Evolutionary conservation across 2,888 invertebrate species (phyloP).

Genomic region (Fissipunctia ypsillon): DNA sequence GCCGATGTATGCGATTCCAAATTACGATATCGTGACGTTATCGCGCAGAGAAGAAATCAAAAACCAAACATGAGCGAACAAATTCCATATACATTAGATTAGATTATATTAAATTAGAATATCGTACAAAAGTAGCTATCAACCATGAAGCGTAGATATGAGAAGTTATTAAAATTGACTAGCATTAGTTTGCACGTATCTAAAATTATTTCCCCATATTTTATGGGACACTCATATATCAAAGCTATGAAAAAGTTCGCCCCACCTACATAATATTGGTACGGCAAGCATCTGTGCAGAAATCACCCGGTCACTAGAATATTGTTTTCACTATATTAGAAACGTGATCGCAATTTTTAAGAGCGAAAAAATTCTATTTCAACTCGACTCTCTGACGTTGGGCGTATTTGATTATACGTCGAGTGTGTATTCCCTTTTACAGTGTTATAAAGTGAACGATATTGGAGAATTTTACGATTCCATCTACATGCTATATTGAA

Average conservation of each 20-base stretch:
- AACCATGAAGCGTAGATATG: neutral
- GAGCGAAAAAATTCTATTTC: constrained; percentile 90
- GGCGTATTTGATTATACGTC: constrained; percentile 87
- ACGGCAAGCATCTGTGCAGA: constrained; percentile 89
- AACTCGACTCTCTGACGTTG: constrained; percentile 83
- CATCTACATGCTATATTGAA: constrained; percentile 86
- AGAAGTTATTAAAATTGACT: constrained; percentile 43
- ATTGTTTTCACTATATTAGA: constrained; percentile 92
- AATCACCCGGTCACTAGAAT: constrained; percentile 91
- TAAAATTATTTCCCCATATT: constrained; percentile 71
- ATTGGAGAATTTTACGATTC: constrained; percentile 85
- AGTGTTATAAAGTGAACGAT: constrained; percentile 86
- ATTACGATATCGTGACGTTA: constrained; percentile 79
- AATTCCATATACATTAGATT: constrained; percentile 30
- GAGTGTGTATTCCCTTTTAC: constrained; percentile 85
- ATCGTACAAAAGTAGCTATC: neutral
- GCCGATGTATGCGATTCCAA: constrained; percentile 83
- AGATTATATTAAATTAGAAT: constrained; percentile 24
- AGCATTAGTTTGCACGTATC: constrained; percentile 52
- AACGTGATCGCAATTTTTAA: constrained; percentile 91
- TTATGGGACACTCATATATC: constrained; percentile 83
- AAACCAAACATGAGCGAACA: constrained; percentile 44
- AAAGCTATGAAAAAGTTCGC: constrained; percentile 84
- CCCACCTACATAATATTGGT: constrained; percentile 85
- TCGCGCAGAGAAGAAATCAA: constrained; percentile 59